Base-by-base conservation (phyloP, 2,797 vertebrate species). In the Muscicapa striata region DNA sequence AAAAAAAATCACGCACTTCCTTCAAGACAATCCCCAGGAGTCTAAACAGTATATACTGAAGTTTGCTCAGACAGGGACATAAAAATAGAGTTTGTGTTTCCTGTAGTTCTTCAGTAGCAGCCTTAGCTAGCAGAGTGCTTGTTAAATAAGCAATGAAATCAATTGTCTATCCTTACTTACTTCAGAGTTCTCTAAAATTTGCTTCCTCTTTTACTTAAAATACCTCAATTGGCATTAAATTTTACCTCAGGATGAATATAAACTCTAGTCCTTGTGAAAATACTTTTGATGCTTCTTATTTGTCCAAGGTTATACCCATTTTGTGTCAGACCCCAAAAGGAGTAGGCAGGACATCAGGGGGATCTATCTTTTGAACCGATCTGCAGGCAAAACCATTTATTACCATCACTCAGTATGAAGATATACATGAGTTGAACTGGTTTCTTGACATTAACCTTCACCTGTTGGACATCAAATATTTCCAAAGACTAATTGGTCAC, bases 361-460 rank as follows among this genome's bases (percentile, higher is more conserved):
- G 74, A 74, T 51, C 57, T 15, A 22, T 79, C 5, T 27, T 51
- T 52, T 46, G 41, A 38, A 38, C 15, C 13, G 61, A 19, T 24
- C 43, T 67, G 34, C 30, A 29, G 22, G 40, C 70, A 73, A 77
- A 92, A n/a, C 2, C 9, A 51, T 57, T 68, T 69, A 55, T 46
- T 64, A n/a, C 6, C 6, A 19, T 55, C 14, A 20, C 12, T 69
- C 12, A 34, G 5, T 32, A 48, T 15, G 38, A 64, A 81, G 66
- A 55, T 5, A 45, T 26, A 23, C 5, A 32, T 0, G 4, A 13
- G 15, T 19, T 54, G 34, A 63, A 54, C 19, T 48, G 7, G 4
- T 52, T 83, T 83, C 32, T 76, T 62, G 5, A 21, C 2, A 7
- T 23, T 75, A 26, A 19, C 9, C 4, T 46, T 49, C 17, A 41